Base-by-base conservation (phyloP, 2,113 vertebrate genomes). In the Plectropomus leopardus region DNA sequence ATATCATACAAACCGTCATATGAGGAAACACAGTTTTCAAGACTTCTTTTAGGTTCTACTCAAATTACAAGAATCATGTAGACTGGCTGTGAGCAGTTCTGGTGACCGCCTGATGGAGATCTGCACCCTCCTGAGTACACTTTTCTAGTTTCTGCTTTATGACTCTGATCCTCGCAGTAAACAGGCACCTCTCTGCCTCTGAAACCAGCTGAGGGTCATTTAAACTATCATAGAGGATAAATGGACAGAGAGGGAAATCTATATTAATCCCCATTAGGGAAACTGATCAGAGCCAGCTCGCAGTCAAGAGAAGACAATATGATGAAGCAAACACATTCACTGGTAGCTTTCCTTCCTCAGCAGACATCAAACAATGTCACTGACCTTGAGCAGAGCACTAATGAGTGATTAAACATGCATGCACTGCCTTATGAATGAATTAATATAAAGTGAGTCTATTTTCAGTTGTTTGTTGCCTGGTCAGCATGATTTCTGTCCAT, bases 221-320 rank as follows among this genome's bases (percentile, higher is more conserved):
- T 15, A 10, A 63, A 23, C 24, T 7, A 5, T 61, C 4, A 77
- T 0, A 26, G 7, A 44, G 23, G 30, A 70, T 2, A 42, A 30
- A 76, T 36, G 63, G 13, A 47, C 9, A n/a, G 5, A 61, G 76
- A 57, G 23, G 51, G 60, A 53, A 44, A 42, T 42, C 47, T 67
- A 6, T 24, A 24, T 63, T 1, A n/a, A 47, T 50, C 19, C n/a
- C 60, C 60, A 34, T 79, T 55, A 47, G 53, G 28, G 55, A 45
- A 61, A 50, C 14, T 11, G 11, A 57, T 47, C 44, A n/a, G 45
- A 19, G 17, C 10, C 8, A 7, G 0, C 2, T 5, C 32, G 1
- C 58, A 59, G 50, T 76, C 7, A 51, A 51, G 26, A 61, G 47
- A 51, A 28, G 19, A n/a, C 14, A 24, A 61, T 6, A 36, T 23